phyloP scores from a whole-genome alignment of 2,888 invertebrate species.

The Adineta ricciae region DNA sequence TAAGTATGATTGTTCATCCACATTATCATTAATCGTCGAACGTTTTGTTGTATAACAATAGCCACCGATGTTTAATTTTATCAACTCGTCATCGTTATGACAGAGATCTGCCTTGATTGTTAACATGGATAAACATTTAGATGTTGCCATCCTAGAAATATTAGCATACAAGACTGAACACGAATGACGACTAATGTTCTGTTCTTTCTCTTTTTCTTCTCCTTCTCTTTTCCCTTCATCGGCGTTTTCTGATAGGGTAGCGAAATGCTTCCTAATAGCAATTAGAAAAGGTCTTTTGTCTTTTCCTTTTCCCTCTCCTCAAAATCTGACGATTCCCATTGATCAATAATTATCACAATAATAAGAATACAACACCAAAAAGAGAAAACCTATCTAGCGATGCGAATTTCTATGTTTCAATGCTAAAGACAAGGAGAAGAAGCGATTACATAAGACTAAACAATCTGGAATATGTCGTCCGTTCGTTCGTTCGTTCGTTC shows the following conservation, averaged over 20 bases:
- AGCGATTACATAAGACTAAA: background rate
- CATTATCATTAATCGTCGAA: background rate
- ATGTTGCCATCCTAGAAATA: background rate
- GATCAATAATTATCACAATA: conserved; percentile 2
- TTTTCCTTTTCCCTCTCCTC: background rate
- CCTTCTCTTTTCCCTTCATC: background rate
- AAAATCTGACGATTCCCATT: background rate
- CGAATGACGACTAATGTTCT: background rate
- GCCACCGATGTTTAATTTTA: background rate
- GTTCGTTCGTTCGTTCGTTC: background rate
- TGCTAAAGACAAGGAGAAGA: background rate
- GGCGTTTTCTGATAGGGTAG: background rate
- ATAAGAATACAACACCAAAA: background rate
- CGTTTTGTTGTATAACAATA: background rate
- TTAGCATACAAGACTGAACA: background rate
- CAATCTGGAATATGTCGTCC: background rate
- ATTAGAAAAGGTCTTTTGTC: background rate
- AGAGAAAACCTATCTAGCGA: background rate
- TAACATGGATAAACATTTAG: background rate
- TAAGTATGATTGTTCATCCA: background rate
- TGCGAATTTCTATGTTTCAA: background rate
- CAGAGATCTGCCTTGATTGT: background rate
- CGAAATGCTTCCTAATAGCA: background rate
- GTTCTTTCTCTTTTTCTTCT: background rate
- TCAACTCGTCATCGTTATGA: background rate